Evolutionary conservation across 2,797 vertebrate species (phyloP), one percentile per base, ranked within the genome.

Genomic region (Siniperca undulata): DNA sequence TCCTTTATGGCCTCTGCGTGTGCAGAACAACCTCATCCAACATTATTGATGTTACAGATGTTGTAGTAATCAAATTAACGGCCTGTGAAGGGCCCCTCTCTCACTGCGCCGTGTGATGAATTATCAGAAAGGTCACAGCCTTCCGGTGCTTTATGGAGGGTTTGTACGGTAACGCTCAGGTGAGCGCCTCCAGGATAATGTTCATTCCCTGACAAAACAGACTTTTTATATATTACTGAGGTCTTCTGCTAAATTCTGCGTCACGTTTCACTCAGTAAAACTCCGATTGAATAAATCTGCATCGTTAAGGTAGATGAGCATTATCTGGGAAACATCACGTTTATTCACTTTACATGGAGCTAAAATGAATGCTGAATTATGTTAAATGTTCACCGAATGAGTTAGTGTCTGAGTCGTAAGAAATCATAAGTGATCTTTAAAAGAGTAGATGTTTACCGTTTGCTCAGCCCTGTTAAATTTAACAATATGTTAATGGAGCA

Each of bases 41-140:
- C 92, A 92, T 95, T 95, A 95, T 95, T 95, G 95, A 95, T 95
- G 95, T 95, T 96, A 96, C 95, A 96, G 95, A 95, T 96, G 95
- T 95, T 95, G 92, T 88, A 92, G 94, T 96, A 94, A 96, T 96
- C 95, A 96, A 94, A 96, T 95, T 96, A 96, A 93, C 91, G 92
- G 94, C 92, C 86, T 94, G 95, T 95, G 95, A 96, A 96, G 94
- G 94, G 93, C 94, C 93, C 92, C 93, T 84, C 93, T 93, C 93
- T 94, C 94, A 92, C 68, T 80, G 79, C 83, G 80, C 84, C 56
- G 77, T n/a, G 73, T 92, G 93, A 93, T 94, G 93, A 95, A 95
- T 95, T 95, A 95, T 85, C 48, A 94, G 38, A 95, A 96, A 96
- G 95, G 95, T 96, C 95, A 95, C 89, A 93, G 93, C 86, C 94